phyloP scores from a whole-genome alignment of 2,113 vertebrate genomes.

The Urocitellus parryii region DNA sequence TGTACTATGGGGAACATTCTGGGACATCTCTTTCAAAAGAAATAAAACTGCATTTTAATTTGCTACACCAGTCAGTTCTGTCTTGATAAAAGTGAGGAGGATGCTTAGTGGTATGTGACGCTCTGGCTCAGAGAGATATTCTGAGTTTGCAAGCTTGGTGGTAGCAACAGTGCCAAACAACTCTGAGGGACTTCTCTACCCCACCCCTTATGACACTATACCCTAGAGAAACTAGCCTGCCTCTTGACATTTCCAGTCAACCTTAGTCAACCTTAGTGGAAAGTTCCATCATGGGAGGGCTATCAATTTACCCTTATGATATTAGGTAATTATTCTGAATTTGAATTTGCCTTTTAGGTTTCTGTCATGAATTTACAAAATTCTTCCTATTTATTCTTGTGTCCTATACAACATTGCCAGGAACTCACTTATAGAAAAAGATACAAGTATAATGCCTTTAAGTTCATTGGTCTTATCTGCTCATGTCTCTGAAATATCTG shows the following conservation, averaged over 20 bases:
- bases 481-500: background rate
- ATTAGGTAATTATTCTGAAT: background rate
- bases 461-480: background rate
- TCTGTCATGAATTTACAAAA: background rate
- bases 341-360: constrained; percentile 1
- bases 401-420: background rate
- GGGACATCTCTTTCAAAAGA: background rate
- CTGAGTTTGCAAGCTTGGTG: background rate
- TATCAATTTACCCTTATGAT: background rate
- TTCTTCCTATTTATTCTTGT: background rate
- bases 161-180: background rate
- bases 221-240: background rate
- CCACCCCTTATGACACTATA: background rate
- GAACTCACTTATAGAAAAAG: background rate
- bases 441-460: background rate
- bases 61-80: background rate
- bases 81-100: background rate
- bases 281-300: background rate
- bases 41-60: background rate
- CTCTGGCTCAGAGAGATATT: background rate
- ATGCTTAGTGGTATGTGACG: background rate
- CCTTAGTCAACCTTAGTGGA: background rate
- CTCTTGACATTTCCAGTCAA: too few relatives aligned
- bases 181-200: background rate
- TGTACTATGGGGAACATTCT: background rate